Base-by-base conservation (phyloP, 2,888 invertebrate genomes). In the Gastracanthus pulcherrimus region DNA sequence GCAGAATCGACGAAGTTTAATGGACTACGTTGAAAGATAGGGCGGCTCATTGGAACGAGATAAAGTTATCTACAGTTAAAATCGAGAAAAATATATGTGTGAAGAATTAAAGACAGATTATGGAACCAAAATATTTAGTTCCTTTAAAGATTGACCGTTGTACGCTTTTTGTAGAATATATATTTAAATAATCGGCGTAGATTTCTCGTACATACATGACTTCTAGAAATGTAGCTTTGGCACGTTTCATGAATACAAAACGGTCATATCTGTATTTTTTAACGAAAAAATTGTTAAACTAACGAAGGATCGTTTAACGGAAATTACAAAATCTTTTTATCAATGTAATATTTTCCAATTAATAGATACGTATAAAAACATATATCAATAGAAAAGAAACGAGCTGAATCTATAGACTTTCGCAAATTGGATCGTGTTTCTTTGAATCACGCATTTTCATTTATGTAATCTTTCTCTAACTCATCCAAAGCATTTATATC, bases 81-180 rank as follows among this genome's bases (percentile, higher is more conserved):
- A 26, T 67, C 13, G 9, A n/a, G 34, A 70, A 45, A 77, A 41
- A 76, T 70, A 23, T 23, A 55, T 41, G 26, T 29, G 36, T 69
- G 38, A 51, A 31, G 34, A 74, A 71, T 34, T 66, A 51, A 77
- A 69, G 66, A 71, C 34, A 55, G 23, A 26, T 13, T 64, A 9
- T 76, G 76, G 79, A 82, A 82, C 76, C 60, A 62, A 71, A 76
- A 82, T 60, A 71, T 76, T 76, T 71, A 79, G 60, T 76, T 82
- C 72, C 76, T 79, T 64, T 31, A 7, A 58, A 66, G 41, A 76
- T 71, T 70, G 71, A 79, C 48, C 70, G 64, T 75, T 74, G 66
- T 67, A 70, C 66, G 78, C 79, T 79, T 82, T 81, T 82, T 69
- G 67, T 76, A 82, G 82, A 76, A 76, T 80, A 72, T 80, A 62